These are phyloP conservation scores for Sus cebifrons DNA, from an alignment of 2,797 vertebrate genomes.

Conservation along the genomic window DNA sequence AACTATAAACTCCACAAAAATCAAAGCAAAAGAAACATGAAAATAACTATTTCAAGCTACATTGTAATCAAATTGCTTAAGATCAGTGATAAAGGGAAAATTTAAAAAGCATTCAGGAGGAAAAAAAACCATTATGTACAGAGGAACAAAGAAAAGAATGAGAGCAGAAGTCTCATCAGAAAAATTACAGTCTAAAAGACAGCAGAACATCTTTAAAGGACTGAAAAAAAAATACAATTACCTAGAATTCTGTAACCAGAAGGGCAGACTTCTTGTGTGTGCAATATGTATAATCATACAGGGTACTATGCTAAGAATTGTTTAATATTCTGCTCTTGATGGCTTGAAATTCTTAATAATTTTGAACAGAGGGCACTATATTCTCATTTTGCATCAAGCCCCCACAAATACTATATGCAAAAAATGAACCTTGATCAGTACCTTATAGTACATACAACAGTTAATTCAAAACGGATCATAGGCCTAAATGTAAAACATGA, in stretches of 20 bases:
- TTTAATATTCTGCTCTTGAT: background rate
- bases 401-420: background rate
- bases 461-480: background rate
- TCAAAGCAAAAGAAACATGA: background rate
- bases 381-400: background rate
- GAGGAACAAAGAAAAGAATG: background rate
- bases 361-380: background rate
- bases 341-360: background rate
- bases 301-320: background rate
- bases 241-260: background rate
- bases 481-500: background rate
- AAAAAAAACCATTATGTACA: background rate
- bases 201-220: background rate
- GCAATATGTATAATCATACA: background rate
- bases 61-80: background rate
- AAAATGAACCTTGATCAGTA: conserved; percentile 2
- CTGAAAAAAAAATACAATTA: background rate
- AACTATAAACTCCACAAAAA: background rate
- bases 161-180: background rate
- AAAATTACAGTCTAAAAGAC: background rate
- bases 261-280: background rate
- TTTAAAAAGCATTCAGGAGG: background rate
- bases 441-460: background rate
- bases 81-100: background rate
- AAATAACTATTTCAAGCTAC: background rate